Evolutionary conservation across 2,113 vertebrate genomes (phyloP).

Genomic region (Equus przewalskii): DNA sequence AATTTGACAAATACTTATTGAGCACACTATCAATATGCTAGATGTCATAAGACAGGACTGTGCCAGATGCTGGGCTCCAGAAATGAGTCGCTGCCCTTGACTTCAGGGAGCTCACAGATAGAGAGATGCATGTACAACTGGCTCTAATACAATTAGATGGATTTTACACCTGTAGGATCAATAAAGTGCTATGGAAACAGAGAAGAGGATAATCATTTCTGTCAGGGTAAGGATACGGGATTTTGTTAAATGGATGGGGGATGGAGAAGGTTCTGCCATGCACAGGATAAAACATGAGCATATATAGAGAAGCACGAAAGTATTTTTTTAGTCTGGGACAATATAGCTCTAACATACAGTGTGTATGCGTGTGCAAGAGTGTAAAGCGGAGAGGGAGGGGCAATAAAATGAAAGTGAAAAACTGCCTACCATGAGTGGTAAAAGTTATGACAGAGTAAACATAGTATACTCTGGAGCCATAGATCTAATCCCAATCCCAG

Average conservation of each 20-base stretch:
- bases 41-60: background rate
- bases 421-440: rapidly evolving
- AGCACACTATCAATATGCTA: background rate
- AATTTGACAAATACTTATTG: conserved; percentile 7
- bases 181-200: background rate
- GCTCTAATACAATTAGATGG: background rate
- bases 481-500: background rate
- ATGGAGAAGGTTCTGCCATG: background rate
- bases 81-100: background rate
- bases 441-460: background rate
- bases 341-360: background rate
- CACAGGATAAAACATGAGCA: background rate
- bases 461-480: rapidly evolving
- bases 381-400: background rate
- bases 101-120: background rate
- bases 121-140: background rate
- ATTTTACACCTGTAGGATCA: background rate
- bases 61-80: background rate
- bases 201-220: background rate
- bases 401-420: background rate
- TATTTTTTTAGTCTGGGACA: background rate
- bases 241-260: background rate
- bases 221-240: background rate
- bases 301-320: background rate
- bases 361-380: rapidly evolving